phyloP scores from a whole-genome alignment of 2,888 invertebrate genomes.

The Xylota segnis region DNA sequence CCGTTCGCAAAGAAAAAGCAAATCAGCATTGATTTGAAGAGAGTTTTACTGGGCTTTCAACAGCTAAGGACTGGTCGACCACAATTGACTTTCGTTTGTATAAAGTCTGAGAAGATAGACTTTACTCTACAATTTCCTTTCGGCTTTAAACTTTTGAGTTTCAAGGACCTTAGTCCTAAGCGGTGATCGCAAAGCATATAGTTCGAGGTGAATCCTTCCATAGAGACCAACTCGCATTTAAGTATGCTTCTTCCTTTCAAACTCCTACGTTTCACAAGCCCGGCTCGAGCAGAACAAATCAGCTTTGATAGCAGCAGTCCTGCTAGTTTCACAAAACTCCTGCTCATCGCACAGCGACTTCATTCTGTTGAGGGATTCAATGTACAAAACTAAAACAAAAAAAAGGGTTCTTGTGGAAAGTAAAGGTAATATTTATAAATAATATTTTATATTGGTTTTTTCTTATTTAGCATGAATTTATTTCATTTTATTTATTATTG shows the following conservation, averaged over 20 bases:
- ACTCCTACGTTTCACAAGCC: background rate
- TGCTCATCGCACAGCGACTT: background rate
- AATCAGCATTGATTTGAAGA: too few species aligned
- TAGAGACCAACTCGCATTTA: background rate
- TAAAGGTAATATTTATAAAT: constrained; percentile 12
- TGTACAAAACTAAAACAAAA: constrained; percentile 3
- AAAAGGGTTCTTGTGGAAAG: background rate
- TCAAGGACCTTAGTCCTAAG: too few species aligned
- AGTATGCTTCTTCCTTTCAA: background rate
- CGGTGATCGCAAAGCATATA: too few species aligned
- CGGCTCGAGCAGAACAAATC: background rate
- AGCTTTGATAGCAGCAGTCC: background rate
- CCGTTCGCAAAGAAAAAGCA: too few species aligned
- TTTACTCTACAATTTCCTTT: too few species aligned
- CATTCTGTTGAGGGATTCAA: background rate
- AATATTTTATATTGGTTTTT: constrained; percentile 26
- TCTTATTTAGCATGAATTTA: constrained; percentile 45
- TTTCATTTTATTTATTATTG: constrained; percentile 18
- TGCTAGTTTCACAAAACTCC: background rate
- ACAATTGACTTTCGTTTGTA: too few species aligned
- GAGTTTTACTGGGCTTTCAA: too few species aligned
- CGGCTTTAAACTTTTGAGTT: too few species aligned
- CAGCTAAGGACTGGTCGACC: too few species aligned
- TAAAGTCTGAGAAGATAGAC: too few species aligned
- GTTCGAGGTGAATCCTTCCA: too few species aligned